phyloP scores from a whole-genome alignment of 2,797 vertebrate species.

The Lagocephalus sceleratus region DNA sequence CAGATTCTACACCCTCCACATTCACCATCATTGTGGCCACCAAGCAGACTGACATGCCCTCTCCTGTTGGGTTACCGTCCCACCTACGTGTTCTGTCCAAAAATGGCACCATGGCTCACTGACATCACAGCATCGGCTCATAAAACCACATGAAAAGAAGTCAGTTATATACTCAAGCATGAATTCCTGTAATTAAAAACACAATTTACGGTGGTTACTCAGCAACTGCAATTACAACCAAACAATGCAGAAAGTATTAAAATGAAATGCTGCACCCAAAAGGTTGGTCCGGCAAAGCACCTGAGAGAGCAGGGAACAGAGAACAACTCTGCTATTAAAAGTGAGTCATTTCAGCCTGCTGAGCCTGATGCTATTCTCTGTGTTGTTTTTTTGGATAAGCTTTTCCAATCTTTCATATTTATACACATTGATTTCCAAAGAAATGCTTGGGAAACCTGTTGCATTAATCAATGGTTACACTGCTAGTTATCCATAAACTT shows the following conservation, averaged over 20 bases:
- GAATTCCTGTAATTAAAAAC: conserved; percentile 15
- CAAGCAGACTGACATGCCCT: conserved; percentile 26
- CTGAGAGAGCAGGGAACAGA: not conserved
- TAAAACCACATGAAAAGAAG: conserved; percentile 74
- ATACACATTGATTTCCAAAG: too few species aligned
- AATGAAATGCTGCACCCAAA: not conserved
- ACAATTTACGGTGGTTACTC: conserved; percentile 41
- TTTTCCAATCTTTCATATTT: too few species aligned
- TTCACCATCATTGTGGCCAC: too few species aligned
- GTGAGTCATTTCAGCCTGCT: conserved; percentile 29
- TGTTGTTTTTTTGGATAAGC: too few species aligned
- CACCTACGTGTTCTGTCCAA: conserved; percentile 33
- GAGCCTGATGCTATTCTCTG: not conserved
- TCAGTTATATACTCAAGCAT: too few species aligned
- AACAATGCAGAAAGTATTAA: not conserved
- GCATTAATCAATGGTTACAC: too few species aligned
- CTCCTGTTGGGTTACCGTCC: conserved; percentile 14
- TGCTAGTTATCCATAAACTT: not conserved
- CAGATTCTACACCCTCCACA: too few species aligned
- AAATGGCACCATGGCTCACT: conserved; percentile 70
- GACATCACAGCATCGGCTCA: conserved; percentile 63
- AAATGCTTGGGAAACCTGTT: too few species aligned
- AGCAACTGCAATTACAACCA: not conserved
- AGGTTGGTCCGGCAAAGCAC: conserved; percentile 1
- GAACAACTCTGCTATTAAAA: conserved; percentile 7